Base-by-base conservation (phyloP, 2,113 vertebrate species). In the Hiodon tergisus region DNA sequence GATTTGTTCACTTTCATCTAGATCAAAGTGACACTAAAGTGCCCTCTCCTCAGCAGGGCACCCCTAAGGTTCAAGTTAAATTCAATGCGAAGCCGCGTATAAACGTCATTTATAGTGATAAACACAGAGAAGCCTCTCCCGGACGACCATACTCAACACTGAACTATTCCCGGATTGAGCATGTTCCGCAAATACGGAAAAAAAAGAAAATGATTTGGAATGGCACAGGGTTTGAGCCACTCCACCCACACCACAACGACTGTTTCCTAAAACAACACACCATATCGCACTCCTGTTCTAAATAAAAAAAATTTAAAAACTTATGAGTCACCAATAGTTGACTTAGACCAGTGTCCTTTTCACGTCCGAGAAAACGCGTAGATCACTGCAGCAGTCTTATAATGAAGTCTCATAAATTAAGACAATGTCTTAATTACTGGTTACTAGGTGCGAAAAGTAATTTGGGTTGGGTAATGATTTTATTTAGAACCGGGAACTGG, bases 391-490 rank as follows among this genome's bases (percentile, higher is more conserved):
- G 47, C 9, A 48, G 31, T 31, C 31, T 31, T 31, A 72, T 51
- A 62, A 60, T 51, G 31, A 10, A 77, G 62, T 50, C 54, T 63
- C 67, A 47, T 51, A n/a, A 46, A 72, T 70, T 31, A 6, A 51
- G 50, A 50, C 13, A 3, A 62, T n/a, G 57, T 67, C 51, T 9
- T 50, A 72, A 54, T 57, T 57, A 17, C 31, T 58, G 65, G 7
- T 55, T 65, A 59, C 65, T 46, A 17, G 46, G 5, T 66, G 73
- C 69, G 66, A 67, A 73, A 73, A 47, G 76, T 74, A 1, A 67
- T 67, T 69, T 62, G 17, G 71, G 57, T 78, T 48, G 31, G 50
- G 3, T 48, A 61, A 54, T 50, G 31, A 11, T 2, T 71, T 9
- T 14, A 48, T 52, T 77, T 48, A 6, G 31, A 31, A 31, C 31